Percentiles rank a stretch among this genome's conserved stretches.
Conservation (phyloP, 1,140 invertebrate genomes). For the Mercenaria mercenaria region DNA sequence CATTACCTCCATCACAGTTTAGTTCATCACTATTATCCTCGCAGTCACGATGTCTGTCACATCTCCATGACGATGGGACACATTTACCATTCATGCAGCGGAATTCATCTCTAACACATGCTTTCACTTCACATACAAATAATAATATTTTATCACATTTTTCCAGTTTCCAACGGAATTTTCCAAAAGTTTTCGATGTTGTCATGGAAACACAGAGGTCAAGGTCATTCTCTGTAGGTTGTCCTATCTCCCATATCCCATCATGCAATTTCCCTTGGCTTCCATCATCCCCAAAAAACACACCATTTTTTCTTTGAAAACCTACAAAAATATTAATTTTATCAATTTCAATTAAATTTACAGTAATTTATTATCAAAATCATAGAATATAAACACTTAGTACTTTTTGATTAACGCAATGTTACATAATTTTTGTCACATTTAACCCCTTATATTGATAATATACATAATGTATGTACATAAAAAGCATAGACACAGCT, state of each 20-base stretch:
- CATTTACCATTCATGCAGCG: not conserved
- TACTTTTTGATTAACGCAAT: too few relatives aligned
- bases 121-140: conserved; percentile 38
- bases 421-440: too few relatives aligned
- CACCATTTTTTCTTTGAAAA: not conserved
- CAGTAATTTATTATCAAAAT: not conserved
- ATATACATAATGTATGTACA: too few relatives aligned
- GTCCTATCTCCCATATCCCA: conserved; percentile 42
- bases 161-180: conserved; percentile 7
- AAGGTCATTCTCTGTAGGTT: not conserved
- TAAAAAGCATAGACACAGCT: too few relatives aligned
- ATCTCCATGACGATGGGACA: not conserved
- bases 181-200: not conserved
- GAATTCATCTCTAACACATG: conserved; percentile 17
- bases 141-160: conserved; percentile 9
- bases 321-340: too few relatives aligned
- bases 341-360: not conserved
- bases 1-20: conserved; percentile 5
- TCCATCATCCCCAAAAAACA: conserved; percentile 7
- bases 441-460: too few relatives aligned
- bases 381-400: not conserved
- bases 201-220: conserved; percentile 40
- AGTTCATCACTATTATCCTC: conserved; percentile 18
- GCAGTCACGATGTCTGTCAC: not conserved
- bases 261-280: not conserved